These are phyloP conservation scores for Cylindroiulus punctatus DNA, from an alignment of 2,888 invertebrate genomes.

Conservation along the genomic window DNA sequence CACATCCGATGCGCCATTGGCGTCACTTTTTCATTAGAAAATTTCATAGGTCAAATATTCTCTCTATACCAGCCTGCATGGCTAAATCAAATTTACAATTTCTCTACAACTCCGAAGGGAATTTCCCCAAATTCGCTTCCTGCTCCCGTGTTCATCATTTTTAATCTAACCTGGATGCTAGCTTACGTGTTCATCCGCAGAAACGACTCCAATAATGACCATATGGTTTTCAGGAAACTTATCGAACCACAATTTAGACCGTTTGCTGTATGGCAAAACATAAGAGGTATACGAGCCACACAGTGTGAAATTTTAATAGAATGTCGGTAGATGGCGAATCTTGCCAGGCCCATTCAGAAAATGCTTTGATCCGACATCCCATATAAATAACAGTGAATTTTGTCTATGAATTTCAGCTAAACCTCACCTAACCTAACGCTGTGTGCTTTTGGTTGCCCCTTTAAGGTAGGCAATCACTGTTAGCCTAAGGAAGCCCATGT, in stretches of 20 bases:
- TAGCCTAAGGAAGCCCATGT: no score
- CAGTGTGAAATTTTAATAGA: not conserved
- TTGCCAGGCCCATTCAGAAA: no score
- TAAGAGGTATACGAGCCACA: no score
- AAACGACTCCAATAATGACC: conserved; percentile 14
- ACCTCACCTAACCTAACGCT: no score
- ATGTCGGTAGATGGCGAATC: not conserved
- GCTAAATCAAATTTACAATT: conserved; percentile 40
- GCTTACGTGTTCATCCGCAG: not conserved
- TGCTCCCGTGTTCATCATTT: conserved; percentile 20
- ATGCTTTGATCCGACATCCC: no score
- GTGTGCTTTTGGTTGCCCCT: no score
- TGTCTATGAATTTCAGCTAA: no score
- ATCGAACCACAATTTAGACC: not conserved
- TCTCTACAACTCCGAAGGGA: conserved; percentile 1
- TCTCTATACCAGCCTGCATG: not conserved
- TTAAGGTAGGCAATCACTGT: no score
- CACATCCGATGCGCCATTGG: not conserved
- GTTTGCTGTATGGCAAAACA: not conserved
- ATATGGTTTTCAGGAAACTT: not conserved
- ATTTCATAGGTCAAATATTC: conserved; percentile 42
- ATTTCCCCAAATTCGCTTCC: not conserved
- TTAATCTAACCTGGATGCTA: not conserved
- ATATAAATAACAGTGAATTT: no score
- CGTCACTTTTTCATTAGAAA: conserved; percentile 33